Base-by-base conservation (phyloP, 2,113 vertebrate species). In the Oriolus oriolus region DNA sequence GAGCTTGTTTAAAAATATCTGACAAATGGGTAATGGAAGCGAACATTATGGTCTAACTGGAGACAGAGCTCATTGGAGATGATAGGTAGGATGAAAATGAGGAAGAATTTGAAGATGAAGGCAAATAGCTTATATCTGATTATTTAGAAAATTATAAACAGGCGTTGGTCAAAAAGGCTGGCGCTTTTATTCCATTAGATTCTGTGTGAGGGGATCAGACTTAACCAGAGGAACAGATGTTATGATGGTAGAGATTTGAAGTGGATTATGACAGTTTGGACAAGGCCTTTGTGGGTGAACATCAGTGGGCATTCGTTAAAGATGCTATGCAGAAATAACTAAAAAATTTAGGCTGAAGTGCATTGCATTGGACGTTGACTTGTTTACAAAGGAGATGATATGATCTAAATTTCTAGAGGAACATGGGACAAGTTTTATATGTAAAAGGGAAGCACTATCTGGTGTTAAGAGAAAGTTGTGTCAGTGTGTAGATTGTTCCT, bases 1-100 rank as follows among this genome's bases (percentile, higher is more conserved):
- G 57, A 94, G 12, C 66, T 93, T 88, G 66, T 94, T 94, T 93
- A 92, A 95, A 96, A 94, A 96, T 92, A 83, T 94, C 88, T 94
- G 88, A 93, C 85, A 95, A 96, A 94, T 74, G 75, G 42, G 23
- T 83, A 39, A 64, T 73, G 37, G 88, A 93, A 93, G 45, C n/a
- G 66, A 94, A 57, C 26, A 63, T 90, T 92, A 91, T 57, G 42
- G 35, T 74, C 45, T 92, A 53, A 61, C 54, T 71, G 65, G 66
- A 92, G 75, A 73, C 18, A 88, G 57, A 91, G 30, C 59, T 70
- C 83, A 33, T 35, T 88, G 49, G 37, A 68, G 37, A 57, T 83
- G 82, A 90, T 85, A 85, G 22, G 65, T 47, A 71, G 70, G 28
- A 90, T 42, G 66, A 93, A 93, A 90, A 79, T 49, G n/a, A 73